Base-by-base conservation (phyloP, 2,797 vertebrate species). In the Meriones psammophilus region DNA sequence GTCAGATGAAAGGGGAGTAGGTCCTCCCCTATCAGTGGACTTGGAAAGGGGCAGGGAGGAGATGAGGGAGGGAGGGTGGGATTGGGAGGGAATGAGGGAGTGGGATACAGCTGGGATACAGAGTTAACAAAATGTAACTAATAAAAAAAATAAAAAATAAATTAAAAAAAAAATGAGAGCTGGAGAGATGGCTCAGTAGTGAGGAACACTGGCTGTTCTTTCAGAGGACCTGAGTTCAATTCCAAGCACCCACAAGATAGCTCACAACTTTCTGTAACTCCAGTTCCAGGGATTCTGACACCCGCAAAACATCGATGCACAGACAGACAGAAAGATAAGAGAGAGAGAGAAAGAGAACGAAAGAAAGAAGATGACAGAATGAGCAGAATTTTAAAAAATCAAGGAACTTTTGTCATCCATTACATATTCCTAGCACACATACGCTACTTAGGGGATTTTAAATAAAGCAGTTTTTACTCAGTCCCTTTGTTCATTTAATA, bases 321-420 rank as follows among this genome's bases (percentile, higher is more conserved):
- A n/a, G 22, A 83, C 68, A 66, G 64, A 84, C 14, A 39, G 42
- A 84, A 39, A 84, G 46, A 50, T 50, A 50, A 50, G 46, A 50
- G 9, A 50, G 46, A 50, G 46, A 50, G 7, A 50, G 46, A 50
- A 9, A 50, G 46, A 50, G 9, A 50, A 9, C 6, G 46, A 50
- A 50, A 50, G 46, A 50, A 50, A 50, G 46, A 50, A 50, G 46
- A 50, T 50, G 46, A 50, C 46, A 50, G 46, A 58, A 58, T 58
- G 17, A 58, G 17, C 14, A 58, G 56, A 58, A 58, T 58, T 56
- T 56, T 56, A 39, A 42, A 84, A 64, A 98, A 98, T 98, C 97
- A 97, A 98, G 96, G 96, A 98, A 98, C 97, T 98, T 98, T 97
- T 36, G 22, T 81, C 90, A 93, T 89, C 97, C 66, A 97, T 74